Evolutionary conservation across 1,140 invertebrate species (phyloP), one percentile per base, ranked within the genome.

Genomic region (Papilio xuthus): DNA sequence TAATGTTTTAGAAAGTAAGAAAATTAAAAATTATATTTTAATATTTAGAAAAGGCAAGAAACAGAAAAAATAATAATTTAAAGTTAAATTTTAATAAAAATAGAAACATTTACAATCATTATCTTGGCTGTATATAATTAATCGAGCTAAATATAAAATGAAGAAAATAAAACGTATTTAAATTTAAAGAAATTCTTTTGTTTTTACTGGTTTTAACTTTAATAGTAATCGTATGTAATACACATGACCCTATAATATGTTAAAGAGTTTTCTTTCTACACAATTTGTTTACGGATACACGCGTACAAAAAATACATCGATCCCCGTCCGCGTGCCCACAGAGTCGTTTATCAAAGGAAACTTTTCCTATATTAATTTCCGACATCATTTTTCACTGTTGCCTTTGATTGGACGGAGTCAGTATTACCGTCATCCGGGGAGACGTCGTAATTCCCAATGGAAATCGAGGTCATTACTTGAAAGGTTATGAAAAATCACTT

Each of bases 311-410:
- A 67, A 67, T 32, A 67, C 60, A 67, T 67, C 60, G 60, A 67
- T 67, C 60, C 60, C 60, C 60, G 60, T 67, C 60, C 60, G 60
- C 60, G 60, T 7, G 60, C 60, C 60, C 26, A 67, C 41, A n/a
- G 32, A 20, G 69, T 71, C 69, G 41, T 71, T 71, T 71, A 71
- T 71, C 69, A 71, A 71, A 42, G 69, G 69, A 72, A 72, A 44
- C 20, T 72, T 72, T 72, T 44, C 37, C 70, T 44, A 72, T 44
- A 72, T 72, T 72, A 72, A 72, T 72, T 44, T 44, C 41, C 70
- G 70, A 72, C 70, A 72, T 72, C 70, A 72, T 72, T 72, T 72
- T 72, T 72, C 70, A 72, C 42, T 47, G 70, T 44, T 72, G 37
- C 41, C 70, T 72, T 72, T 72, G 70, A 72, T 72, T 72, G 70